Evolutionary conservation across 2,888 invertebrate genomes (phyloP), one percentile per base, ranked within the genome.

Genomic region (Heliconius cydno): DNA sequence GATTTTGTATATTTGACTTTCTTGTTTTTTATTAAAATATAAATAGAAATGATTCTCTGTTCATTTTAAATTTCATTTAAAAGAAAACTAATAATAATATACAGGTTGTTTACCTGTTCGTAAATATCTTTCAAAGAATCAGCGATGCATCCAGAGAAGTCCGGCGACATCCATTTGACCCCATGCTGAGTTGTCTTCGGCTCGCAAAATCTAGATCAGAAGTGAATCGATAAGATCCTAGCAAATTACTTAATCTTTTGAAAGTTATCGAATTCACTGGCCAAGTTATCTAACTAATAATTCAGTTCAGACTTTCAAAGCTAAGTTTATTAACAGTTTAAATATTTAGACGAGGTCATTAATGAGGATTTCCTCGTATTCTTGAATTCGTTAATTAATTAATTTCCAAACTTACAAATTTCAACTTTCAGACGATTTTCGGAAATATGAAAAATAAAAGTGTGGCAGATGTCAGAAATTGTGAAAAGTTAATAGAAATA

Each of bases 131-230:
- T 91, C 52, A 97, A 89, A 1, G 96, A 95, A 85, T 97, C 96
- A 46, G 97, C 96, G 38, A 97, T 93, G 87, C 98, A 98, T 30
- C 95, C 95, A 2, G 97, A 97, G 88, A 97, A 98, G 89, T 98
- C 97, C 0, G 98, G 97, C 70, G 95, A 90, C 85, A 96, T 95
- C 98, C 98, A 98, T 82, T 96, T 96, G 0, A 97, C 96, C 34
- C 96, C 96, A 60, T 96, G 96, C 25, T 91, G 91, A 80, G 92
- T 91, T 3, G 93, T 91, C 86, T 93, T 94, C 2, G 95, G 92
- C 84, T 95, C 95, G 79, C 95, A 95, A 82, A 94, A 94, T 81
- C 95, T 95, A 84, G 74, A 75, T 65, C 60, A 41, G 19, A 63
- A 63, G 41, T 65, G 22, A 41, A 41, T 75, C 63, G n/a, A 41